Evolutionary conservation across 2,113 vertebrate species (phyloP).

Genomic region (Ifrita kowaldi): DNA sequence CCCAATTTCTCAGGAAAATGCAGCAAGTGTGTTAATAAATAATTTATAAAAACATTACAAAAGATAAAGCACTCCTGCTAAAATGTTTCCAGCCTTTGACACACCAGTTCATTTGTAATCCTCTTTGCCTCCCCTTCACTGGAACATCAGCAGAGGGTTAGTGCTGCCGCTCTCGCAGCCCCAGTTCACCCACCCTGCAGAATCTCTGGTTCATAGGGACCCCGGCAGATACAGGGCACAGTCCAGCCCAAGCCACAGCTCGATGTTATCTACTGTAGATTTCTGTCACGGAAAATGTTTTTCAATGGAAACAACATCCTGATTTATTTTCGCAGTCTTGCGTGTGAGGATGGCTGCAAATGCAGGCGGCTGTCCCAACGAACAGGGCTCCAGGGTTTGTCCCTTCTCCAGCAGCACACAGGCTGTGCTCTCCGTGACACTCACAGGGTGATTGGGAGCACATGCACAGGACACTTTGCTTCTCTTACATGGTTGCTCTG

Average conservation of each 20-base stretch:
- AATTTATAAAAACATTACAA: constrained; percentile 45
- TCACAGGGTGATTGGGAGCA: not conserved
- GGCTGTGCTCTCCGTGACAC: not conserved
- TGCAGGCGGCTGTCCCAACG: accelerated
- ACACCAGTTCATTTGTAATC: constrained; percentile 7
- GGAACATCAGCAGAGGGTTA: not conserved
- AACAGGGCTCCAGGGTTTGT: not conserved
- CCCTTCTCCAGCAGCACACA: not conserved
- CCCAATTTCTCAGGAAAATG: constrained; percentile 36
- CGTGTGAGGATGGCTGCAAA: accelerated
- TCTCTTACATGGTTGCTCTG: not conserved
- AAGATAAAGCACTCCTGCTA: constrained; percentile 25
- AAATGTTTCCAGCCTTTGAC: not conserved
- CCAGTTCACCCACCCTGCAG: not conserved
- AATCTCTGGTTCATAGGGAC: not conserved
- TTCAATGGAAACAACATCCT: not conserved
- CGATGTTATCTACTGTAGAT: not conserved
- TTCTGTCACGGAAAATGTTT: not conserved
- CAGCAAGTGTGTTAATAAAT: constrained; percentile 49
- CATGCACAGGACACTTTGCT: accelerated
- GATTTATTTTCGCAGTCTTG: accelerated
- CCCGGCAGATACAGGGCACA: not conserved
- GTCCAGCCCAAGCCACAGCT: not conserved
- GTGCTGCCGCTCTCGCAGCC: not conserved
- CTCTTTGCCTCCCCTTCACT: not conserved